These are phyloP conservation scores for Aromia moschata DNA, from an alignment of 2,888 invertebrate species.

Conservation along the genomic window DNA sequence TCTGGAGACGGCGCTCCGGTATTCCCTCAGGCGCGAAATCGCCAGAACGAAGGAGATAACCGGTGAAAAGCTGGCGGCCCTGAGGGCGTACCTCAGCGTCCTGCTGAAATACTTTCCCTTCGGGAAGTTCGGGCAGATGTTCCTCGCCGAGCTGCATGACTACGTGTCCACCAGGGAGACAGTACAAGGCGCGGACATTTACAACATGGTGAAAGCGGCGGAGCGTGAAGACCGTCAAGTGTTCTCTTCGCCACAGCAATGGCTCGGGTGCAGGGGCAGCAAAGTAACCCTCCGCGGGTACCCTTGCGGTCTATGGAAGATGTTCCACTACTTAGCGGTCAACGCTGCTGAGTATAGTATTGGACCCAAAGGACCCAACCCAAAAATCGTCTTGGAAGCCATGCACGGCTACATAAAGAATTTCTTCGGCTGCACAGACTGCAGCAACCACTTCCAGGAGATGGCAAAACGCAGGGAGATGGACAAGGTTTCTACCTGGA, in stretches of 20 bases:
- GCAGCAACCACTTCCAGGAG: constrained; percentile 86
- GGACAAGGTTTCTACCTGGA: constrained; percentile 73
- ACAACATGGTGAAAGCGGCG: constrained; percentile 64
- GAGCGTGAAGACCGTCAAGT: constrained; percentile 69
- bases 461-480: constrained; percentile 81
- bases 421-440: constrained; percentile 95
- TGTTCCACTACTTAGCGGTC: constrained; percentile 92
- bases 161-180: constrained; percentile 64
- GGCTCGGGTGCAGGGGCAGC: constrained; percentile 86
- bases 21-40: constrained; percentile 86
- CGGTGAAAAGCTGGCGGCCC: constrained; percentile 76
- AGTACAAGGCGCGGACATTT: constrained; percentile 71
- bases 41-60: constrained; percentile 73
- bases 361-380: constrained; percentile 62
- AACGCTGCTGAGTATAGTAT: constrained; percentile 67
- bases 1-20: constrained; percentile 80
- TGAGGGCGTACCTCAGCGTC: constrained; percentile 78
- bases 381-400: constrained; percentile 76
- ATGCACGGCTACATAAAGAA: constrained; percentile 89
- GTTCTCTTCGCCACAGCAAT: constrained; percentile 68
- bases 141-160: constrained; percentile 70
- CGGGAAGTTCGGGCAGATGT: constrained; percentile 71
- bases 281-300: constrained; percentile 81
- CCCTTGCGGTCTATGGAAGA: constrained; percentile 93
- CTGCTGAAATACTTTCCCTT: constrained; percentile 84